Base-by-base conservation (phyloP, 2,113 vertebrate species). In the Chinchilla lanigera region DNA sequence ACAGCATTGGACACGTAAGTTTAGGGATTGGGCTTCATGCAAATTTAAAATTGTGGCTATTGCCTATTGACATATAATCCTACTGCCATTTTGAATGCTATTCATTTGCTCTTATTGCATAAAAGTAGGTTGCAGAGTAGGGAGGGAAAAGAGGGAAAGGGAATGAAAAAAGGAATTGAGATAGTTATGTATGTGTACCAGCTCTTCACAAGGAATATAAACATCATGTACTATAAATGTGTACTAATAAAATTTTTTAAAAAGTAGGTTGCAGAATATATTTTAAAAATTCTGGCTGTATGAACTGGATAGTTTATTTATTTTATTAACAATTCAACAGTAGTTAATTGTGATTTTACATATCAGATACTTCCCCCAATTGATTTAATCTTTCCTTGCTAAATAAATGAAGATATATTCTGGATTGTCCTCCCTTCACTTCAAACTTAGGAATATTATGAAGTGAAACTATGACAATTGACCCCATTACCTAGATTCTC, bases 321-420 rank as follows among this genome's bases (percentile, higher is more conserved):
- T 75, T 88, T 93, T 90, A 78, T 73, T 89, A 47, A n/a, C 95
- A 78, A 38, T 89, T 92, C 60, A 81, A 58, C 14, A 52, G 13
- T 86, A 83, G 44, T 83, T 96, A 52, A 96, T 61, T 86, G 52
- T 86, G 78, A 86, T 93, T 78, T 97, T 91, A 84, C 35, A 54
- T 71, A 26, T 78, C 50, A 84, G 41, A 93, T 50, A 44, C 65
- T 54, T 1, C 5, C 9, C 54, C n/a, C 28, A 33, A 67, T 61
- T 93, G 16, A 41, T 94, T 94, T 94, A 83, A 30, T 94, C 44
- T 94, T 44, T 84, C 30, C 22, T 93, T 96, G 28, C 52, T 95
- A 86, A 88, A 88, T 94, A 89, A 90, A 71, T 84, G 26, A 93
- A 91, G 7, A 41, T 60, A 10, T 96, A 60, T 47, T 86, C 41